Evolutionary conservation across 2,888 invertebrate species (phyloP).

Genomic region (Synanthedon formicaeformis): DNA sequence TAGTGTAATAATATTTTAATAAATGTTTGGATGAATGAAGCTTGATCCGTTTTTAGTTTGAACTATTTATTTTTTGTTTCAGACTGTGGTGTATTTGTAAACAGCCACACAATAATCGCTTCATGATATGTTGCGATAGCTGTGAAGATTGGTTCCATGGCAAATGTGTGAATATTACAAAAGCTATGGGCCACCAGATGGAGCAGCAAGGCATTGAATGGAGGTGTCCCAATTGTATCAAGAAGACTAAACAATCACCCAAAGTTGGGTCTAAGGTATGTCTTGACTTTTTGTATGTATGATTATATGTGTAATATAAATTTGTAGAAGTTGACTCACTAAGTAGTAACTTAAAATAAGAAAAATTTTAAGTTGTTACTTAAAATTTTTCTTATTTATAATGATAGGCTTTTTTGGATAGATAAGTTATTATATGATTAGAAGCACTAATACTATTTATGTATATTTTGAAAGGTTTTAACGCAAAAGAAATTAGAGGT

Average conservation of each 20-base stretch:
- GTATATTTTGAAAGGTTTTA: too few relatives aligned
- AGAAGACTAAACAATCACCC: conserved; percentile 53
- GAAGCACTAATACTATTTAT: too few relatives aligned
- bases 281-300: too few relatives aligned
- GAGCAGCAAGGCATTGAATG: conserved; percentile 89
- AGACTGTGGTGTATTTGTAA: conserved; percentile 95
- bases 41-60: neutral
- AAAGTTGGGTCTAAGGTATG: conserved; percentile 14
- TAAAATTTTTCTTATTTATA: too few relatives aligned
- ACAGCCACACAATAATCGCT: conserved; percentile 94
- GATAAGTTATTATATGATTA: too few relatives aligned
- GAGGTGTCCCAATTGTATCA: conserved; percentile 87
- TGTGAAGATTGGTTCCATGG: conserved; percentile 99
- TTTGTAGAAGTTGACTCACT: too few relatives aligned
- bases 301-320: too few relatives aligned
- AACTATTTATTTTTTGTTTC: conserved; percentile 10
- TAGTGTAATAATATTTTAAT: neutral
- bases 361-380: too few relatives aligned
- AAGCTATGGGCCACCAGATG: conserved; percentile 92
- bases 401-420: too few relatives aligned
- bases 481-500: too few relatives aligned
- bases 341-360: too few relatives aligned
- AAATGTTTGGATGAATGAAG: neutral
- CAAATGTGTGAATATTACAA: conserved; percentile 94
- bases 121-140: conserved; percentile 97